phyloP scores from a whole-genome alignment of 2,888 invertebrate genomes.

The Cephus sareptanus region DNA sequence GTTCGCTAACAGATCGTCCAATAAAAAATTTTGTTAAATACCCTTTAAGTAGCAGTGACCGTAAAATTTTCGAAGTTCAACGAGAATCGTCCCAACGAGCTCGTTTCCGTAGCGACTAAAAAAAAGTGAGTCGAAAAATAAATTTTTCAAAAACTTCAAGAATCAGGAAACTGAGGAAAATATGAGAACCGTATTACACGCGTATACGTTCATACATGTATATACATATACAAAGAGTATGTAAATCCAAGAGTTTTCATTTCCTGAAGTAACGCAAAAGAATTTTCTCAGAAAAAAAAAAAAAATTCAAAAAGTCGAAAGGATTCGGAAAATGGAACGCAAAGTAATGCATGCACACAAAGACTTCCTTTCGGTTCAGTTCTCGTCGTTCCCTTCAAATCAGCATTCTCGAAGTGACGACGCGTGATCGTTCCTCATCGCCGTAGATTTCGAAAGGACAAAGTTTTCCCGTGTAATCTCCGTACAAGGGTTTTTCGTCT shows the following conservation, averaged over 20 bases:
- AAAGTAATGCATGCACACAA: too few relatives aligned
- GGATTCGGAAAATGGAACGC: too few relatives aligned
- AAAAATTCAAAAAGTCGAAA: too few relatives aligned
- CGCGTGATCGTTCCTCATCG: background rate
- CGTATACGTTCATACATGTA: too few relatives aligned
- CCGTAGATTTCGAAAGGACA: background rate
- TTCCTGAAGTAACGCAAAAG: too few relatives aligned
- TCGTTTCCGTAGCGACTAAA: background rate
- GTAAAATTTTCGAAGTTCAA: too few relatives aligned
- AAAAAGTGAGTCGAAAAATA: background rate
- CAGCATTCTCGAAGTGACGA: background rate
- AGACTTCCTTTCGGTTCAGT: too few relatives aligned
- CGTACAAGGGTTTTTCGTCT: background rate
- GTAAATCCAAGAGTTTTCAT: too few relatives aligned
- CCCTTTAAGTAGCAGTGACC: background rate
- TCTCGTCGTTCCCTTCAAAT: background rate
- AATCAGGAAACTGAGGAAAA: background rate
- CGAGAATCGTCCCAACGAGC: too few relatives aligned
- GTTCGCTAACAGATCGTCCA: background rate
- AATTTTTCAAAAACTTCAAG: background rate
- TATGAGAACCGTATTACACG: background rate
- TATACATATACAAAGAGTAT: too few relatives aligned
- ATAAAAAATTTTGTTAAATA: background rate
- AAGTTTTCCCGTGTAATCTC: background rate
- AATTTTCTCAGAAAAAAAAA: too few relatives aligned